Evolutionary conservation across 2,888 invertebrate species (phyloP).

Genomic region (Tupiocoris notatus): DNA sequence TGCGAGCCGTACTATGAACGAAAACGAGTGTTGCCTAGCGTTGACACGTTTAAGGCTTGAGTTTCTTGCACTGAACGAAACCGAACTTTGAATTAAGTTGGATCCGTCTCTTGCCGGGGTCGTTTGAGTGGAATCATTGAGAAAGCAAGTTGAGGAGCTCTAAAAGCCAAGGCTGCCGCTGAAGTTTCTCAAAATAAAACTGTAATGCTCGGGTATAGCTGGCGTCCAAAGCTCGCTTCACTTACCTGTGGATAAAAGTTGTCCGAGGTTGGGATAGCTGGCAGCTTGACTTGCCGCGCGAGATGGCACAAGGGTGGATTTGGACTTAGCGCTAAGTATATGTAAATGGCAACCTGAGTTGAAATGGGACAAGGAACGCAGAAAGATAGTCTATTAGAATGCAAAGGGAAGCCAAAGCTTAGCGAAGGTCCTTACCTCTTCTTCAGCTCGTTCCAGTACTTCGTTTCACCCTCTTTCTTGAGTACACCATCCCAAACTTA

Average conservation of each 20-base stretch:
- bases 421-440: constrained; percentile 11
- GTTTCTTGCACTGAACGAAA: too few species aligned
- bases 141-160: too few species aligned
- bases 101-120: constrained; percentile 8
- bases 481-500: constrained; percentile 43
- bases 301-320: neutral
- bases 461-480: constrained; percentile 34
- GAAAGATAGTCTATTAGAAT: constrained; percentile 42
- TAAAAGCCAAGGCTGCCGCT: constrained; percentile 4
- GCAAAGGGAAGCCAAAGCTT: constrained; percentile 41
- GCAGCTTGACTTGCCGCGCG: neutral
- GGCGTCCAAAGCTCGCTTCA: too few species aligned
- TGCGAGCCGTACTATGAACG: too few species aligned
- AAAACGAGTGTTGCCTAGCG: too few species aligned
- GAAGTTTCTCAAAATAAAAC: constrained; percentile 14
- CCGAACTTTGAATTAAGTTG: constrained; percentile 12
- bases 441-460: neutral
- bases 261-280: neutral
- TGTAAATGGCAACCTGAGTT: constrained; percentile 24
- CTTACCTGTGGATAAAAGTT: too few species aligned
- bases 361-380: constrained; percentile 9
- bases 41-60: too few species aligned
- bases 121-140: too few species aligned
- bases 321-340: constrained; percentile 28
- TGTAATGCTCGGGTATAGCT: constrained; percentile 7